Percentiles rank a stretch among this genome's conserved stretches.
Evolutionary conservation across 2,113 vertebrate species (phyloP).

Genomic region (Pterocles burchelli): DNA sequence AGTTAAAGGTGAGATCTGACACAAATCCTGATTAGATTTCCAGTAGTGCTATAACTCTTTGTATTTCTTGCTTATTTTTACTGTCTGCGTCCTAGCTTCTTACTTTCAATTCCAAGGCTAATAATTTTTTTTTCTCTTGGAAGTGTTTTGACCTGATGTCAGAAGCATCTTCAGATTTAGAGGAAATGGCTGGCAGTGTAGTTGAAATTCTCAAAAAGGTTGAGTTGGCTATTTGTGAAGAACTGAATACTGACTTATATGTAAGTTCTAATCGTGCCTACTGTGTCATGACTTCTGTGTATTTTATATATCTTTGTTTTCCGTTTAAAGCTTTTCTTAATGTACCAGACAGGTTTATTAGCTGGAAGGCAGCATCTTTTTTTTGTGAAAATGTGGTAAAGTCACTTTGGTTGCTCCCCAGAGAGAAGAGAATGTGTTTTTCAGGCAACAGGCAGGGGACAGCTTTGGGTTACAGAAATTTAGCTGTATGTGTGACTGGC

Average conservation of each 20-base stretch:
- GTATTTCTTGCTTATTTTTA: background rate
- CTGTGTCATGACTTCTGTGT: background rate
- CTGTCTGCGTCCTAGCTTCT: background rate
- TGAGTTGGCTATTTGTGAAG: conserved; percentile 70
- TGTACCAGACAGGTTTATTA: background rate
- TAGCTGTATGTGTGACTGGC: background rate
- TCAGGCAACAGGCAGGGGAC: background rate
- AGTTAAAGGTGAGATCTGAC: background rate
- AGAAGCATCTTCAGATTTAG: conserved; percentile 35
- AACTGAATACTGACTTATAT: conserved; percentile 68
- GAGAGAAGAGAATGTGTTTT: background rate
- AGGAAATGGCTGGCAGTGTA: conserved; percentile 28
- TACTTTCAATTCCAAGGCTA: background rate
- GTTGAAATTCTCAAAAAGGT: conserved; percentile 72
- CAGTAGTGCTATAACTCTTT: background rate
- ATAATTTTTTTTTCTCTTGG: background rate
- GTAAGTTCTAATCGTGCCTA: conserved; percentile 56
- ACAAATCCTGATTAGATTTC: background rate
- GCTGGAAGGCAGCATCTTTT: background rate
- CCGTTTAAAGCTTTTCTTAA: background rate
- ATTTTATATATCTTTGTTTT: background rate
- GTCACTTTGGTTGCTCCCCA: background rate
- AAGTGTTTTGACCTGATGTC: conserved; percentile 72
- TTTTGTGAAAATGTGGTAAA: background rate
- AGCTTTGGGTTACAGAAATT: background rate